A percentile compares a stretch with the other conserved stretches of the same genome.
phyloP scores from a whole-genome alignment of 2,113 vertebrate species.

The Nothocercus julius region DNA sequence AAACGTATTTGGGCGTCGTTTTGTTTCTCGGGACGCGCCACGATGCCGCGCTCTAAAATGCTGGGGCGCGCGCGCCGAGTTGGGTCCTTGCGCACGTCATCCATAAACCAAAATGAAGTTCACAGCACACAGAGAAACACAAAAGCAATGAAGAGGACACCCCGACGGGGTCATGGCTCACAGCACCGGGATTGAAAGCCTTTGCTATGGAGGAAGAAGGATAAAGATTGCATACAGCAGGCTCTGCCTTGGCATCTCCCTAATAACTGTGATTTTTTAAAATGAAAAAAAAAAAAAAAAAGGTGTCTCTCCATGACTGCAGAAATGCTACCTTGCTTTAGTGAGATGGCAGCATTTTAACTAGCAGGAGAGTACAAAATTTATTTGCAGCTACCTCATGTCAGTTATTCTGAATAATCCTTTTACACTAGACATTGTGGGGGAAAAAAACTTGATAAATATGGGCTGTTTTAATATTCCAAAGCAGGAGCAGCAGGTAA shows the following conservation, averaged over 20 bases:
- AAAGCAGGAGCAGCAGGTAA: slow-evolving; percentile 68
- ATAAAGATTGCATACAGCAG: slow-evolving; percentile 61
- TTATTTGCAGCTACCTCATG: slow-evolving; percentile 21
- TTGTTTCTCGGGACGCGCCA: neutral
- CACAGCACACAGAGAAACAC: neutral
- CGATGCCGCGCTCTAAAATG: neutral
- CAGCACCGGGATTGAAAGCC: neutral
- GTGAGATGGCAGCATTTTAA: neutral
- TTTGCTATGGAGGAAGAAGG: slow-evolving; percentile 63
- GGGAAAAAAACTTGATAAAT: slow-evolving; percentile 38
- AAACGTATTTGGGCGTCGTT: neutral
- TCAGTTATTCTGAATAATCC: slow-evolving; percentile 22
- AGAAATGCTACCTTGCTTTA: slow-evolving; percentile 30
- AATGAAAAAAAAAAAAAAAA: neutral
- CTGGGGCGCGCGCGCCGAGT: neutral
- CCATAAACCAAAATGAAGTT: neutral
- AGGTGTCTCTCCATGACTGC: neutral
- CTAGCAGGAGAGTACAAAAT: neutral
- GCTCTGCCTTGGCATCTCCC: slow-evolving; percentile 51
- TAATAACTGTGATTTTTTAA: slow-evolving; percentile 42
- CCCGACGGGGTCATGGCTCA: neutral
- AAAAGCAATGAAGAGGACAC: neutral
- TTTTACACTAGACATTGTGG: slow-evolving; percentile 15
- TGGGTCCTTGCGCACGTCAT: neutral
- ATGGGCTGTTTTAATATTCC: slow-evolving; percentile 58